Conservation (phyloP, 2,888 invertebrate genomes). For the Eupithecia vulgata region DNA sequence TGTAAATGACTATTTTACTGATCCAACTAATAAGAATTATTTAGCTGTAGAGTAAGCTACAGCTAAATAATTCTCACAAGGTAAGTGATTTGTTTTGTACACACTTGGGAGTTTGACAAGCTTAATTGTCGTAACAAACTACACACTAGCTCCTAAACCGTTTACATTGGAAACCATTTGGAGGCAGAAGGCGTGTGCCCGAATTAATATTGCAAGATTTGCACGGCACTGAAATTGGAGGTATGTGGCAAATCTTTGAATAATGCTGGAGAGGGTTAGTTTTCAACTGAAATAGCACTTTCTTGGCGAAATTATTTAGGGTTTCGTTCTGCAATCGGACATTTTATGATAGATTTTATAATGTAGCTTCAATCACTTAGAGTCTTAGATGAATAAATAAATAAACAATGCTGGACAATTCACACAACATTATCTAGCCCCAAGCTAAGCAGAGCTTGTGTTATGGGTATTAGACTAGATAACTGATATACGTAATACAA, state of each 20-base stretch:
- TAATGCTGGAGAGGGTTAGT: conserved; percentile 20
- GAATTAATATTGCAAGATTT: conserved; percentile 43
- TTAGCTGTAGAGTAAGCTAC: too few species aligned
- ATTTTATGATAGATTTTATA: neutral
- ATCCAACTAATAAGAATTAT: too few species aligned
- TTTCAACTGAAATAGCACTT: conserved; percentile 11
- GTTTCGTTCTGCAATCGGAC: neutral
- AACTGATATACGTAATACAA: too few species aligned
- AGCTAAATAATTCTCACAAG: neutral
- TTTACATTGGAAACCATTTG: conserved; percentile 33
- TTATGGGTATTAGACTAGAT: too few species aligned
- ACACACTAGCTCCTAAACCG: conserved; percentile 13
- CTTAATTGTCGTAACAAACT: neutral
- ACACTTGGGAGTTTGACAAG: conserved; percentile 12
- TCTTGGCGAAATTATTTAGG: neutral
- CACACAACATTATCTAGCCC: too few species aligned
- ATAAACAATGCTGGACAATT: too few species aligned
- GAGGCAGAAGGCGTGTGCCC: conserved; percentile 25
- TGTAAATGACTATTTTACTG: neutral
- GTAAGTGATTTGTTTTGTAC: neutral
- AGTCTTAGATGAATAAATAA: too few species aligned
- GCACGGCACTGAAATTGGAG: conserved; percentile 33
- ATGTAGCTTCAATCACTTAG: neutral
- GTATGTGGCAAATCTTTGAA: conserved; percentile 27
- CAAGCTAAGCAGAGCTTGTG: too few species aligned